These are phyloP conservation scores for Buathra laborator DNA, from an alignment of 2,888 invertebrate species.

Conservation along the genomic window DNA sequence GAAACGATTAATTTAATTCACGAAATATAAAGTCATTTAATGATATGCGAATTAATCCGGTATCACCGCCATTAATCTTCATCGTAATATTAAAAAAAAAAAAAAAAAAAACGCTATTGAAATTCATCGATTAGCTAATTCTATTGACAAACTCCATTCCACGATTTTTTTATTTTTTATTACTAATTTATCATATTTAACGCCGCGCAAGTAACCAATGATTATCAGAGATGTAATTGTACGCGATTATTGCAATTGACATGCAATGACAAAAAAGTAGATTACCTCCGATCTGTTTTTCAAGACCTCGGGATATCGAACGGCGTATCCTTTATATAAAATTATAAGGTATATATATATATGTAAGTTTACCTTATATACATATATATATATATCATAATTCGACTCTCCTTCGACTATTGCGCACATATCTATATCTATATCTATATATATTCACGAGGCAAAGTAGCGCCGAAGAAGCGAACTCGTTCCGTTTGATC, in stretches of 20 bases:
- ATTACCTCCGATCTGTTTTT: background rate
- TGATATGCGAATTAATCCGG: background rate
- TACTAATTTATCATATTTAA: background rate
- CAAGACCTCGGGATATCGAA: background rate
- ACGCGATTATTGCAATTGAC: background rate
- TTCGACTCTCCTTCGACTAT: no score
- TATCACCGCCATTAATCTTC: no score
- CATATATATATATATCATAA: no score
- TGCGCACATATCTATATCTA: no score
- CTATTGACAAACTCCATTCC: no score
- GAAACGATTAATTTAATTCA: constrained; percentile 5
- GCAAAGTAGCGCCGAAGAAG: background rate
- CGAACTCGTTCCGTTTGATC: constrained; percentile 15
- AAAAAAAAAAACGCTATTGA: no score
- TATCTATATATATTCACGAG: no score
- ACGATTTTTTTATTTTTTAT: no score
- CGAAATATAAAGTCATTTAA: background rate
- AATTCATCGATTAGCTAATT: no score
- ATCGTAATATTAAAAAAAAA: no score
- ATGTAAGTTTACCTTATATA: no score
- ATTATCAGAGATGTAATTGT: background rate
- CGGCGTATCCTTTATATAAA: background rate
- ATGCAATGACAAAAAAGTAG: background rate
- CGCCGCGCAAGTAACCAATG: background rate
- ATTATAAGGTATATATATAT: background rate